Evolutionary conservation across 2,797 vertebrate species (phyloP), one percentile per base, ranked within the genome.

Genomic region (Etheostoma nigrum): DNA sequence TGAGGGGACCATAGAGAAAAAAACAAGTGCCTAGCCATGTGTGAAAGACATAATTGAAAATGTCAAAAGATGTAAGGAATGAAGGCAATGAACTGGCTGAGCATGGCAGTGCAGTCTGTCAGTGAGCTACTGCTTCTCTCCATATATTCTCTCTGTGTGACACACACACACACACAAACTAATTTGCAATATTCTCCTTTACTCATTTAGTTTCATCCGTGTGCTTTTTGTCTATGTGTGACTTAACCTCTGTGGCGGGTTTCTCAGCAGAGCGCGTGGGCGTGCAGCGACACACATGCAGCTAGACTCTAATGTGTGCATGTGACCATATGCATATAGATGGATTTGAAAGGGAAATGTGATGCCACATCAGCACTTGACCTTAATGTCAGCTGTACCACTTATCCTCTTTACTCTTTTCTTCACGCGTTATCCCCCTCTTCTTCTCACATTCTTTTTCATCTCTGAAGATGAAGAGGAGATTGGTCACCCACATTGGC

Each of bases 1-100:
- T 87, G 86, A 91, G 79, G 73, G 83, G 80, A 86, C 69, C 63
- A 59, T 19, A 61, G 72, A 33, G 70, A 83, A 79, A 79, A 88
- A 88, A 83, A 81, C 81, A 92, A 86, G 89, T 14, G 85, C 68
- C 81, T 84, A 91, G 84, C 89, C 91, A 93, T 89, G 91, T 94
- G 92, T 95, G 93, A 94, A 93, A 94, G 93, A 93, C 91, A 92
- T 95, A 95, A 95, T 95, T 94, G 93, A 95, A 95, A 95, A 94
- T 95, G 94, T 95, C 93, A 95, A 92, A 94, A 94, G 94, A 94
- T 91, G 93, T 95, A 94, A 95, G 91, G 92, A 92, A 95, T 93
- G 93, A 92, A 86, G 87, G 91, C 88, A 91, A 93, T 92, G 93
- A 94, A 94, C 93, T 90, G 90, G 91, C 91, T 86, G 65, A 86